Conservation (phyloP, 2,113 vertebrate species). For the Castor canadensis region DNA sequence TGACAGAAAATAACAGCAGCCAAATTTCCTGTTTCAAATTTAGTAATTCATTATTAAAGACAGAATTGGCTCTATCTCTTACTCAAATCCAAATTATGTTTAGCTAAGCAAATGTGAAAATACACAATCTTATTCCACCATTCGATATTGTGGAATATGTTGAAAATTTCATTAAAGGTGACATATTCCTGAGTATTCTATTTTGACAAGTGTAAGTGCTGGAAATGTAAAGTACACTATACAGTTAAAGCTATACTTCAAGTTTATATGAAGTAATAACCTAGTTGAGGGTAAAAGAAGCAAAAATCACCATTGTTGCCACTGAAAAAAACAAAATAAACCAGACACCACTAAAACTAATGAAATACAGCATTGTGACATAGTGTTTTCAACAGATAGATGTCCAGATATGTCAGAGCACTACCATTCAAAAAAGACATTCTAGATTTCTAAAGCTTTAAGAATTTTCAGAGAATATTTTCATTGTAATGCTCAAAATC, state of each 20-base stretch:
- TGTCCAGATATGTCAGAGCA: neutral
- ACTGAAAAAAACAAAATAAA: neutral
- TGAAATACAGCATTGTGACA: neutral
- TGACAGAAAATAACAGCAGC: neutral
- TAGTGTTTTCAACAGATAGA: neutral
- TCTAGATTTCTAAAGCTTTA: neutral
- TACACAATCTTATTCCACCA: neutral
- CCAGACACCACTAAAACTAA: neutral
- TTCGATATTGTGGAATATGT: neutral
- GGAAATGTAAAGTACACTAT: neutral
- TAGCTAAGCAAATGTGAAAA: neutral
- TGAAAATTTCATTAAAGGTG: conserved; percentile 15
- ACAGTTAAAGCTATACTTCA: neutral
- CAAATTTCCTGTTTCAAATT: neutral
- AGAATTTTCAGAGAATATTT: neutral
- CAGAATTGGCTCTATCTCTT: neutral
- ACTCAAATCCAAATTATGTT: neutral
- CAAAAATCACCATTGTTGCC: neutral
- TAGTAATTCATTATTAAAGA: conserved; percentile 18
- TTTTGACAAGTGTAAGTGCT: neutral
- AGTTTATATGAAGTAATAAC: neutral
- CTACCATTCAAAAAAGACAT: neutral
- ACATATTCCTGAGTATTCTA: neutral
- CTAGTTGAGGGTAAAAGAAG: neutral
- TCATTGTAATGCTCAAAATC: neutral